These are phyloP conservation scores for Morpho deidamia DNA, from an alignment of 2,888 invertebrate genomes.

Conservation along the genomic window DNA sequence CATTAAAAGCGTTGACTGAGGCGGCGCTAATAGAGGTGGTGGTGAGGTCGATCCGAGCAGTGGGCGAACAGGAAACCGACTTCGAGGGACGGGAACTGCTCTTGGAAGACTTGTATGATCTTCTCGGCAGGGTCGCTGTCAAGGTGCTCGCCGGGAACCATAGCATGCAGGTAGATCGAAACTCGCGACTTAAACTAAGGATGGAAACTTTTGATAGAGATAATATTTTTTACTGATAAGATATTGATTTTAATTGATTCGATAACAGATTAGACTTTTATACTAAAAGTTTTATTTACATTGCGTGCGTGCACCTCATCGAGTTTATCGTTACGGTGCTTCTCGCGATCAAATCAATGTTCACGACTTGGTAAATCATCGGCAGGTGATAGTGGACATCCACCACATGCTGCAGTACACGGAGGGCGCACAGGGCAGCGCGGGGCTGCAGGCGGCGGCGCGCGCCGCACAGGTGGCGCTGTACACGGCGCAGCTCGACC, in stretches of 20 bases:
- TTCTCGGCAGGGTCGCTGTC: conserved; percentile 47
- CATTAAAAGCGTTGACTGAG: conserved; percentile 51
- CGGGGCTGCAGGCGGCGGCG: conserved; percentile 39
- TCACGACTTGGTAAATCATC: too few relatives aligned
- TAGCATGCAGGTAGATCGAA: conserved; percentile 46
- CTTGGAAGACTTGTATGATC: conserved; percentile 46
- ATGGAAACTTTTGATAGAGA: too few relatives aligned
- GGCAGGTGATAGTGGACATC: conserved; percentile 72
- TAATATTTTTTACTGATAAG: too few relatives aligned
- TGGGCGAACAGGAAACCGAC: conserved; percentile 34
- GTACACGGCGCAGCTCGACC: conserved; percentile 74
- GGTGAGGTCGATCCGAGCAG: conserved; percentile 46
- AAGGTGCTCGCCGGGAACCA: conserved; percentile 49
- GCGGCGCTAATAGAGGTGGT: conserved; percentile 53
- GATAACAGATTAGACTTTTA: neutral
- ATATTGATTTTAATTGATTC: too few relatives aligned
- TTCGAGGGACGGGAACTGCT: conserved; percentile 53
- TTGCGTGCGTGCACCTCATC: too few relatives aligned
- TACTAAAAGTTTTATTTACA: too few relatives aligned
- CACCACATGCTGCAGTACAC: conserved; percentile 78
- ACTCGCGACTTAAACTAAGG: too few relatives aligned
- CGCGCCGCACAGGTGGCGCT: conserved; percentile 70
- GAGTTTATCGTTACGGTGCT: too few relatives aligned
- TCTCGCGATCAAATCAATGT: too few relatives aligned
- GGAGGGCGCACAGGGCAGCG: conserved; percentile 37